phyloP scores from a whole-genome alignment of 2,888 invertebrate species.

The Osmoderma eremita region DNA sequence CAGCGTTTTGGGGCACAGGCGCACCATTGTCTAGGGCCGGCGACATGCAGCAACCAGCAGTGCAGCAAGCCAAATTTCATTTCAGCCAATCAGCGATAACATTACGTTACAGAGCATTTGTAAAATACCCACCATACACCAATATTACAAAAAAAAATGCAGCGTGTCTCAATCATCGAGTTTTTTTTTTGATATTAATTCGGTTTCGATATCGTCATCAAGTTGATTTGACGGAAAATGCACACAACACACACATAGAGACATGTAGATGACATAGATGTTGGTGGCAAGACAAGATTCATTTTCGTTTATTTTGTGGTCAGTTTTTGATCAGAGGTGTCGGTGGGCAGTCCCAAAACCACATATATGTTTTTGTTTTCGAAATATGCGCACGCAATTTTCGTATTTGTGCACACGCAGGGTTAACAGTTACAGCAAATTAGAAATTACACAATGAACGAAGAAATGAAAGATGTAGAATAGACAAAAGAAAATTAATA shows the following conservation, averaged over 20 bases:
- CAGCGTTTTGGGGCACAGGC: conserved; percentile 88
- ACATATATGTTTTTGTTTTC: conserved; percentile 44
- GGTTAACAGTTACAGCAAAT: conserved; percentile 50
- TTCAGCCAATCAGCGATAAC: conserved; percentile 65
- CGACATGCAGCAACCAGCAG: conserved; percentile 69
- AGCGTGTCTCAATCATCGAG: conserved; percentile 24
- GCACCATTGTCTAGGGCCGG: conserved; percentile 69
- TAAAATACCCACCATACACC: conserved; percentile 63
- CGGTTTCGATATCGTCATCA: conserved; percentile 4
- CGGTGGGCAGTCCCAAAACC: conserved; percentile 60
- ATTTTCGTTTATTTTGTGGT: not conserved
- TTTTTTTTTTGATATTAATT: conserved; percentile 9
- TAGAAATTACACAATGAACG: conserved; percentile 39
- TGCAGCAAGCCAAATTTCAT: conserved; percentile 62
- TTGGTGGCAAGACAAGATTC: conserved; percentile 5
- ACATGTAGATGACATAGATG: not conserved
- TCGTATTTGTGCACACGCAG: conserved; percentile 45
- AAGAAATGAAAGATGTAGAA: conserved; percentile 42
- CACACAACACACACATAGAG: conserved; percentile 26
- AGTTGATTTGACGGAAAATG: conserved; percentile 34
- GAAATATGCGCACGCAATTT: conserved; percentile 45
- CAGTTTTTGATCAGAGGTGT: conserved; percentile 49
- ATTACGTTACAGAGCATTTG: conserved; percentile 62
- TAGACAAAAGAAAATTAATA: conserved; percentile 27
- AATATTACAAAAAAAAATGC: conserved; percentile 46